These are phyloP conservation scores for Chlorospingus semifuscus DNA, from an alignment of 2,797 vertebrate genomes.

Conservation along the genomic window DNA sequence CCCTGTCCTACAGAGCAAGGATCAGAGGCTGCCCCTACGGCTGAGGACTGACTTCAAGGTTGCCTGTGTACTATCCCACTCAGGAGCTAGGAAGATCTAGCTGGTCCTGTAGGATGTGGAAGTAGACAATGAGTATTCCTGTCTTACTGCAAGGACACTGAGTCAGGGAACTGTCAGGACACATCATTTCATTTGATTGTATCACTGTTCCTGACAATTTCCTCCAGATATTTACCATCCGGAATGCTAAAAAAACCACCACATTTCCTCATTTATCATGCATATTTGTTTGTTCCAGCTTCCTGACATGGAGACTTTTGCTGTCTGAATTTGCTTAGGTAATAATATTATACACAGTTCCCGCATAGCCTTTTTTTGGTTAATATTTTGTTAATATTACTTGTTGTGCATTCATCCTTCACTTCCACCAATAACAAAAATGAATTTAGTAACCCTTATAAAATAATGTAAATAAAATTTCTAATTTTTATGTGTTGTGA, in stretches of 20 bases:
- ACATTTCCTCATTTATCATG: neutral
- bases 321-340: neutral
- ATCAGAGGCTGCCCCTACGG: fast-evolving
- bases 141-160: neutral
- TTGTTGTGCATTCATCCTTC: neutral
- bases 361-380: neutral
- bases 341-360: neutral
- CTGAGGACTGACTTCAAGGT: neutral
- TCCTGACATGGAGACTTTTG: neutral
- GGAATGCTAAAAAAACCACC: neutral
- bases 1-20: neutral
- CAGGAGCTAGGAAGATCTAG: neutral
- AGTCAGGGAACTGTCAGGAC: neutral
- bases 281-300: neutral
- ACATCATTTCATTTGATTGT: neutral
- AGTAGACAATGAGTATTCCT: neutral
- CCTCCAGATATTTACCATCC: neutral
- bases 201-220: neutral
- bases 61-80: neutral
- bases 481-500: neutral
- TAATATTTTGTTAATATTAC: neutral
- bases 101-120: neutral
- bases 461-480: neutral
- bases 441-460: neutral
- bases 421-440: neutral